These are phyloP conservation scores for Chalcosyrphus nemorum DNA, from an alignment of 2,888 invertebrate species.

Conservation along the genomic window DNA sequence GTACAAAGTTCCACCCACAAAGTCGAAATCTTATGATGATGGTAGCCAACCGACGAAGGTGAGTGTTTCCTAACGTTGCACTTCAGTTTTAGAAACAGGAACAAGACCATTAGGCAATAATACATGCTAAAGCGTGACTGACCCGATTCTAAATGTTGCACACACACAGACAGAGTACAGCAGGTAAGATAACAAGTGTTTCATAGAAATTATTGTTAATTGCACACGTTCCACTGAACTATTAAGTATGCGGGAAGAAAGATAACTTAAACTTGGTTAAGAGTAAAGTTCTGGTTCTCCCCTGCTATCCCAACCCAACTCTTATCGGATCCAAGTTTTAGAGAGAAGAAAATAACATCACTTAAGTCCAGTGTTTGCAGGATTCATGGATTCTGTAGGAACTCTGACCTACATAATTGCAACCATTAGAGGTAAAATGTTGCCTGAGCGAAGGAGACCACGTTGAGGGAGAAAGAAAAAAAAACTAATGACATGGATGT, in stretches of 20 bases:
- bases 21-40: constrained; percentile 4
- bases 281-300: neutral
- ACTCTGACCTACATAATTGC: constrained; percentile 18
- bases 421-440: constrained; percentile 12
- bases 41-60: too few relatives aligned
- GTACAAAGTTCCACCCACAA: neutral
- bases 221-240: constrained; percentile 13
- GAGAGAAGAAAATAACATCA: neutral
- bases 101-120: constrained; percentile 15
- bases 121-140: constrained; percentile 26
- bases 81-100: neutral
- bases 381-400: neutral
- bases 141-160: constrained; percentile 7
- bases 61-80: neutral
- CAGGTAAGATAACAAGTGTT: neutral
- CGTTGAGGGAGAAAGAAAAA: neutral
- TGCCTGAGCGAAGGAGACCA: neutral
- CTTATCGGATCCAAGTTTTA: neutral
- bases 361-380: neutral
- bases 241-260: neutral
- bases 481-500: neutral
- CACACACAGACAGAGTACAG: too few relatives aligned
- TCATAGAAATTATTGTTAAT: constrained; percentile 28
- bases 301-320: neutral
- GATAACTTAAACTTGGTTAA: neutral